phyloP scores from a whole-genome alignment of 2,888 invertebrate species.

The Eucriotettix oculatus region DNA sequence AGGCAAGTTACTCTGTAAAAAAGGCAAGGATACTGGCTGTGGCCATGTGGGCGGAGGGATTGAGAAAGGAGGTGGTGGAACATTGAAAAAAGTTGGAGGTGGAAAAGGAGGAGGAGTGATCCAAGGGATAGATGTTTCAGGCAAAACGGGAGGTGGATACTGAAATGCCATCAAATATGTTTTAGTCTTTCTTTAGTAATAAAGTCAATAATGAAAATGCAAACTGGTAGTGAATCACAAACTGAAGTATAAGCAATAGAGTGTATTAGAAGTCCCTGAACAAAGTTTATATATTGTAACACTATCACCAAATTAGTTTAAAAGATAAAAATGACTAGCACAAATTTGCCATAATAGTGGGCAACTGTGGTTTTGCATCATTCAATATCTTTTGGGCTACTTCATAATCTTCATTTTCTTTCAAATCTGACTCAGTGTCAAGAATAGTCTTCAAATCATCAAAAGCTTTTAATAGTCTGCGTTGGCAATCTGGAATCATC shows the following conservation, averaged over 20 bases:
- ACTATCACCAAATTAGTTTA: constrained; percentile 13
- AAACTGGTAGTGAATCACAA: background rate
- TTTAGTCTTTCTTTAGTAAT: background rate
- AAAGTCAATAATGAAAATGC: background rate
- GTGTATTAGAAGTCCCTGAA: constrained; percentile 1
- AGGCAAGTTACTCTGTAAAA: background rate
- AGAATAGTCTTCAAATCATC: constrained; percentile 57
- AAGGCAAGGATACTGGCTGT: background rate
- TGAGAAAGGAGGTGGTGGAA: constrained; percentile 12
- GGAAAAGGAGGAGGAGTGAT: background rate
- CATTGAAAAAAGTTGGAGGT: constrained; percentile 17
- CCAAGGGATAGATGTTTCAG: background rate
- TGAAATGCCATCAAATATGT: background rate
- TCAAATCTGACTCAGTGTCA: constrained; percentile 60
- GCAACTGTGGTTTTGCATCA: constrained; percentile 44
- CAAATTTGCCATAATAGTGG: constrained; percentile 17
- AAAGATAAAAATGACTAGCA: background rate
- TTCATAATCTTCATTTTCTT: constrained; percentile 50
- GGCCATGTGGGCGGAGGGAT: background rate
- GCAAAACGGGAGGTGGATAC: background rate
- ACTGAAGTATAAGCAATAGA: background rate
- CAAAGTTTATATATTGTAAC: background rate
- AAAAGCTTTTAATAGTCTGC: constrained; percentile 57
- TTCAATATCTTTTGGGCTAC: constrained; percentile 49
- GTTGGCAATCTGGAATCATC: constrained; percentile 85